Evolutionary conservation across 2,797 vertebrate species (phyloP).

Genomic region (Tinamus major): DNA sequence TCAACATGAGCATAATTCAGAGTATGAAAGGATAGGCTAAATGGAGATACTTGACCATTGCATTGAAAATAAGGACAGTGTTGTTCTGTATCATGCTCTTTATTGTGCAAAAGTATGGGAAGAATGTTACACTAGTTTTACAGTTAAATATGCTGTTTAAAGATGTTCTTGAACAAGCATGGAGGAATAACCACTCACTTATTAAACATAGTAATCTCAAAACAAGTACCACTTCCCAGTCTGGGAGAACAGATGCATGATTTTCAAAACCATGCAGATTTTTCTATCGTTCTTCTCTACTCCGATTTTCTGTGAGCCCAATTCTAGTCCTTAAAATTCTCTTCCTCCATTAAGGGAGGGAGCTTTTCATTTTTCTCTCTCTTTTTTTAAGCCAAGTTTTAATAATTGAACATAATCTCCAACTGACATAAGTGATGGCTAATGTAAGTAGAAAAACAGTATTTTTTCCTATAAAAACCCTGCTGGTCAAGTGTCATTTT

Average conservation of each 20-base stretch:
- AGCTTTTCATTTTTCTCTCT: neutral
- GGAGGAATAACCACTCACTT: slow-evolving; percentile 11
- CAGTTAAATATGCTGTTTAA: neutral
- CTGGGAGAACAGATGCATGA: neutral
- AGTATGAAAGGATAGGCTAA: slow-evolving; percentile 40
- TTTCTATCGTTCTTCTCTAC: neutral
- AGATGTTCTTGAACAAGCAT: slow-evolving; percentile 39
- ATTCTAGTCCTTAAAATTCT: neutral
- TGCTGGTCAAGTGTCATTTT: neutral
- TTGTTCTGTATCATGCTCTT: neutral
- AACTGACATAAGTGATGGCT: neutral
- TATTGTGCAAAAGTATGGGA: neutral
- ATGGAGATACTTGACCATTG: slow-evolving; percentile 30
- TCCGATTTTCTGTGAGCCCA: neutral
- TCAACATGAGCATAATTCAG: neutral
- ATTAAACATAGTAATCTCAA: neutral
- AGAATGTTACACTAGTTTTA: slow-evolving; percentile 35
- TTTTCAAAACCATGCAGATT: slow-evolving; percentile 23
- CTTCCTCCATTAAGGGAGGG: neutral
- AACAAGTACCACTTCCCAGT: neutral
- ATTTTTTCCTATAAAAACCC: neutral
- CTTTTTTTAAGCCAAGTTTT: neutral
- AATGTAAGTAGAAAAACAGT: neutral
- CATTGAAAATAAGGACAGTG: neutral
- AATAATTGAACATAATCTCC: neutral